Evolutionary conservation across 2,797 vertebrate genomes (phyloP).

Genomic region (Sorex maritimensis): DNA sequence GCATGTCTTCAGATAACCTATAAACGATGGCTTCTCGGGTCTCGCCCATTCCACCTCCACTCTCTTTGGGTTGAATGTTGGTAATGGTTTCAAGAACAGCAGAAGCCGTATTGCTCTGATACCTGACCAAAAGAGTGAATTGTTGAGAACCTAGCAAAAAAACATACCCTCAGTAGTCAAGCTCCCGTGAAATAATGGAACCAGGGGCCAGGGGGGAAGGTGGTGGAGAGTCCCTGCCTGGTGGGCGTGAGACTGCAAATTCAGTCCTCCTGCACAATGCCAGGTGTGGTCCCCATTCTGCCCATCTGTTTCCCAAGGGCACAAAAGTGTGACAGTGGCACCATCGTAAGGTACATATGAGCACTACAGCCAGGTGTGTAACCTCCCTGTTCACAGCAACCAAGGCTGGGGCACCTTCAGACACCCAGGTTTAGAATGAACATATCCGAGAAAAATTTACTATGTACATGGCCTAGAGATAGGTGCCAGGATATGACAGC

Average conservation of each 20-base stretch:
- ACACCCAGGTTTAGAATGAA: constrained; percentile 6
- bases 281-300: too few species aligned
- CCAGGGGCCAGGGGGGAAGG: background rate
- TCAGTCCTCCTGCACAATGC: background rate
- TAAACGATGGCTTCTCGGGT: constrained; percentile 93
- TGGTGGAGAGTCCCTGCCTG: too few species aligned
- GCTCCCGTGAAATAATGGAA: constrained; percentile 26
- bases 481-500: background rate
- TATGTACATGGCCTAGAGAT: background rate
- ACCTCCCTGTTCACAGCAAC: too few species aligned
- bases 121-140: constrained; percentile 87
- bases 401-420: background rate
- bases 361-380: too few species aligned
- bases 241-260: background rate
- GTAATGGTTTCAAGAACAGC: constrained; percentile 93
- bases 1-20: constrained; percentile 92
- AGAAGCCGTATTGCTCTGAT: constrained; percentile 93
- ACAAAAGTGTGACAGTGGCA: too few species aligned
- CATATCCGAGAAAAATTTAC: background rate
- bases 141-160: constrained; percentile 35
- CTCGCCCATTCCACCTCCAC: constrained; percentile 91
- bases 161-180: background rate
- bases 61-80: constrained; percentile 95
- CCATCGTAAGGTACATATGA: too few species aligned
- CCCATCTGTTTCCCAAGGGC: too few species aligned